Evolutionary conservation across 2,888 invertebrate species (phyloP).

Genomic region (Sarcophaga variegata): DNA sequence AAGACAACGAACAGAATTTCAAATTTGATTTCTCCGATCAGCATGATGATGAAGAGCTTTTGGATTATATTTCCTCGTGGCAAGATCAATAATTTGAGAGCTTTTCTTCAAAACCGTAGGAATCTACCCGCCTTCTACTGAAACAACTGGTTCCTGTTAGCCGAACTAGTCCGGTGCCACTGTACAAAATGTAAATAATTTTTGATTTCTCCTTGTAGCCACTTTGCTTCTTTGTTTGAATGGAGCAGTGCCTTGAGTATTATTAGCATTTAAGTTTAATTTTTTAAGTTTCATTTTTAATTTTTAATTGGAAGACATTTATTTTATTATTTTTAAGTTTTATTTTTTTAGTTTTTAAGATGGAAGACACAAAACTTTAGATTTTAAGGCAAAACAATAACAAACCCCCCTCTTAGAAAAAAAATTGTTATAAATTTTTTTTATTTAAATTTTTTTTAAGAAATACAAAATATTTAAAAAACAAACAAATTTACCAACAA

Average conservation of each 20-base stretch:
- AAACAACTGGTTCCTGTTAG: conserved; percentile 63
- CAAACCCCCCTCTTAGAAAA: conserved; percentile 52
- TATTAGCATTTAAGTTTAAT: conserved; percentile 68
- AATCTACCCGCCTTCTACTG: conserved; percentile 65
- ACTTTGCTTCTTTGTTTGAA: conserved; percentile 20
- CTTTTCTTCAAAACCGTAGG: conserved; percentile 12
- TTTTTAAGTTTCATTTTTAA: conserved; percentile 47
- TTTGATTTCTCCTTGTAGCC: conserved; percentile 42
- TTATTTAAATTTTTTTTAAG: conserved; percentile 46
- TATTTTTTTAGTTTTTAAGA: conserved; percentile 67
- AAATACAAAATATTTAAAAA: conserved; percentile 46
- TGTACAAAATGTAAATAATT: conserved; percentile 72
- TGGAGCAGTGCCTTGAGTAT: conserved; percentile 76
- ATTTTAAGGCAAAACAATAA: conserved; percentile 66
- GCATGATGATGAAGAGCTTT: conserved; percentile 93
- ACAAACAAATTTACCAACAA: conserved; percentile 23
- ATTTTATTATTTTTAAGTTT: conserved; percentile 26
- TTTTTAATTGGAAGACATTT: conserved; percentile 78
- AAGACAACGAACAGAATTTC: conserved; percentile 71
- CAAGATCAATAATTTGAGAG: conserved; percentile 81
- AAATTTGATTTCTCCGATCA: conserved; percentile 86
- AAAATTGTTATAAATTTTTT: conserved; percentile 57
- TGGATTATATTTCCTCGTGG: conserved; percentile 84
- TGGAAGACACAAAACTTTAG: conserved; percentile 80
- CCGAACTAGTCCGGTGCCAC: conserved; percentile 56